Evolutionary conservation across 1,140 invertebrate genomes (phyloP), one percentile per base, ranked within the genome.

Genomic region (Drosophila truncata): DNA sequence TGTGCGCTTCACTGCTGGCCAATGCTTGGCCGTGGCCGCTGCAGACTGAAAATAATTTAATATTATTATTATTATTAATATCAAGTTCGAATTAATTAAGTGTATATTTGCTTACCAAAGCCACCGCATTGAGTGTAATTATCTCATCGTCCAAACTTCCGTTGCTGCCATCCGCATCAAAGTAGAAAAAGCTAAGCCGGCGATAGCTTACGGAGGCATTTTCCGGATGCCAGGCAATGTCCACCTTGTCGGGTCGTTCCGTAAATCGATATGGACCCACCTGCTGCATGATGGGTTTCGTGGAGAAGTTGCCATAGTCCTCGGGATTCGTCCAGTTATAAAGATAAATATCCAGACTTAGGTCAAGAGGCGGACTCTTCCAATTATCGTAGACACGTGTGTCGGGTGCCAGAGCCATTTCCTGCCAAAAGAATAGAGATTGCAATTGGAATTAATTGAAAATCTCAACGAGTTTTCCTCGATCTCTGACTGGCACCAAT

Each of bases 251-350:
- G 35, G 95, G 95, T 11, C 94, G 93, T 91, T 97, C 96, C 20
- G 94, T 95, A 78, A 94, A 96, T 8, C 95, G 94, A 85, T 97
- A 97, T 0, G 97, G 97, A 60, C 97, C 97, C 47, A 96, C 91
- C 92, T 96, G 94, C 46, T 94, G 92, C 59, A 96, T 94, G 10
- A 94, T 93, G 9, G 96, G 96, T 78, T 96, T 96, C 0, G 93
- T 93, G 10, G 76, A 83, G 18, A 82, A 41, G 33, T 94, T 91
- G 2, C 91, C 90, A 46, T 96, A 95, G 20, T 95, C 93, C 20
- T 95, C 93, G 3, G 95, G 93, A 92, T 97, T 97, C 1, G 96
- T 97, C 96, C 96, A 97, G 93, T 98, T 97, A 86, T 95, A 98
- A 25, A 97, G 93, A 90, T 96, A 96, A 54, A 97, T 94, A 67